Conservation (phyloP, 2,113 vertebrate genomes). For the Charina bottae region DNA sequence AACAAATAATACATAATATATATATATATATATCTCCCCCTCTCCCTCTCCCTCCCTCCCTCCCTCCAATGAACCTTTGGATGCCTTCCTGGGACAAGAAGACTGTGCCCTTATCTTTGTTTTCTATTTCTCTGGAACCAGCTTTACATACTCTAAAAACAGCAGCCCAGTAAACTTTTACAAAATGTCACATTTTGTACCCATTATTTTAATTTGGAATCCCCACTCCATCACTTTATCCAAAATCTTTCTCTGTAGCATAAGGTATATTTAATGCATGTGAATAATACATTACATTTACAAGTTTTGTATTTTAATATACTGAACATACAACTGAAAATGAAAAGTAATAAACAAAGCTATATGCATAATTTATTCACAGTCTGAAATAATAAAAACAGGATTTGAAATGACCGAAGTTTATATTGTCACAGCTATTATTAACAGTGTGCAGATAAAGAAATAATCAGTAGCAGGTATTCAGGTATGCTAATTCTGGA, state of each 20-base stretch:
- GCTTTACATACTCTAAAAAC: not conserved
- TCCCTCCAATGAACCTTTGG: not conserved
- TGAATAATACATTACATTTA: constrained; percentile 59
- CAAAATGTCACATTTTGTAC: constrained; percentile 56
- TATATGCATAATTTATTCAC: constrained; percentile 72
- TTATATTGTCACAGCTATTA: constrained; percentile 57
- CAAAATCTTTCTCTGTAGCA: constrained; percentile 52
- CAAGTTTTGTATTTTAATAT: constrained; percentile 50
- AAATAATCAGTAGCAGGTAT: constrained; percentile 58
- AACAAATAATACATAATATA: no score
- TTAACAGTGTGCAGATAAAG: constrained; percentile 3
- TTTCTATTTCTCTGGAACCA: not conserved
- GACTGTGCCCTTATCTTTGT: not conserved
- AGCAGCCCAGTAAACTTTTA: not conserved
- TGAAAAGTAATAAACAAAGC: constrained; percentile 43
- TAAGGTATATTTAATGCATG: constrained; percentile 57
- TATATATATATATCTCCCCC: no score
- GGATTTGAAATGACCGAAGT: constrained; percentile 64
- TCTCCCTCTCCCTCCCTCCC: no score
- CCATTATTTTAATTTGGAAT: constrained; percentile 68
- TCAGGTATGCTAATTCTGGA: constrained; percentile 41
- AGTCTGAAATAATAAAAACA: constrained; percentile 68
- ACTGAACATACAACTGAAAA: constrained; percentile 58
- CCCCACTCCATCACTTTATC: constrained; percentile 7
- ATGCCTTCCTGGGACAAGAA: not conserved